Evolutionary conservation across 1,140 invertebrate genomes (phyloP), one percentile per base, ranked within the genome.

Genomic region (Panagrolaimus sp.): DNA sequence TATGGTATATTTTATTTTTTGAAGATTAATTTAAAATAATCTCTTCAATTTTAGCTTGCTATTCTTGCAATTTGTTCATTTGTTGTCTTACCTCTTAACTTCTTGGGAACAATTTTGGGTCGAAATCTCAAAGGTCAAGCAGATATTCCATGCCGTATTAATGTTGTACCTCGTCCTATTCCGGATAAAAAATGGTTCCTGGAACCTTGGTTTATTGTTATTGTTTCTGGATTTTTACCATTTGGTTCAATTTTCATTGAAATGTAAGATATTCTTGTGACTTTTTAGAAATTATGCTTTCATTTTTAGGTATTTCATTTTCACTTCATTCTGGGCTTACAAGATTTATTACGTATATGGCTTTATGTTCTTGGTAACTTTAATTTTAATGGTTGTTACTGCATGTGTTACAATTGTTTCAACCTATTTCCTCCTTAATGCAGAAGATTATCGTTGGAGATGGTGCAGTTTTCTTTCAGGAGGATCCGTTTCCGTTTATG

Each of bases 281-380:
- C n/a, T 47, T 9, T 8, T 46, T 43, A 14, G 8, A 62, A 48
- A 71, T 58, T 72, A 7, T 65, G 62, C 17, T 72, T 21, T 75
- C 70, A 68, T 69, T 87, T 87, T 21, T 81, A 93, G 91, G 91
- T 98, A 99, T 84, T 99, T 99, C 83, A 98, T 99, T 75, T 98
- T 99, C 85, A 99, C 96, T 24, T 98, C 96, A 44, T 99, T 99
- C 84, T 99, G 96, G 96, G 96, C 96, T 21, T 98, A 98, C 85
- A 99, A 99, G 87, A 98, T 99, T 81, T 99, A 99, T 83, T 99
- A 99, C 86, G 96, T 99, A 9, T 99, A 98, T 85, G 96, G 96
- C 72, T 99, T 99, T 84, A 98, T 98, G 95, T 85, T 99, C 73
- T 87, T 99, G 68, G 96, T 99, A 43, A 95, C 97, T 82, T 85